Evolutionary conservation across 2,113 vertebrate genomes (phyloP).

Genomic region (Neotoma lepida): DNA sequence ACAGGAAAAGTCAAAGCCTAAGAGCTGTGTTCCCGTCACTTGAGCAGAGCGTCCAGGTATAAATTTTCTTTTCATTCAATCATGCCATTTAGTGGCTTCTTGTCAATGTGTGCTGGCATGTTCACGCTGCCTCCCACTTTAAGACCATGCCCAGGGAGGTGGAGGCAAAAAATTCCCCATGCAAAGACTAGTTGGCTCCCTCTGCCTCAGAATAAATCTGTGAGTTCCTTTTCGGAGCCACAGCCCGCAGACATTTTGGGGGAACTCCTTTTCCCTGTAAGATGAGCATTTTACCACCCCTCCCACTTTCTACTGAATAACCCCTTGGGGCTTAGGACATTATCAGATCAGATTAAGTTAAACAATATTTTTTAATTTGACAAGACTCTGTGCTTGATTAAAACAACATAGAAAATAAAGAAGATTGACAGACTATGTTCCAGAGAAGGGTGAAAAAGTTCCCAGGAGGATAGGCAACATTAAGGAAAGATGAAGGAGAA

Average conservation of each 20-base stretch:
- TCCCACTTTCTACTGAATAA: constrained; percentile 2
- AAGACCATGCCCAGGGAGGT: constrained; percentile 34
- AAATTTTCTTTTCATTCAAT: background rate
- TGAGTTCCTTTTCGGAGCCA: background rate
- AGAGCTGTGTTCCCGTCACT: background rate
- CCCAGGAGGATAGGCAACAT: background rate
- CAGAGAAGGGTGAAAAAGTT: background rate
- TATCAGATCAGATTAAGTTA: constrained; percentile 54
- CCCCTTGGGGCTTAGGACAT: background rate
- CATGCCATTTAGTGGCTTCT: constrained; percentile 56
- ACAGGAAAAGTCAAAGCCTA: background rate
- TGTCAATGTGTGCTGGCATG: background rate
- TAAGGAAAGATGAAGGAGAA: background rate
- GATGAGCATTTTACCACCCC: background rate
- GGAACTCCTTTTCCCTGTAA: constrained; percentile 18
- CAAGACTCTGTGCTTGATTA: background rate
- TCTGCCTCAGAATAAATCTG: constrained; percentile 39
- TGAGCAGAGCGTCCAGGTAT: background rate
- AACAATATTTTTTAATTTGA: constrained; percentile 16
- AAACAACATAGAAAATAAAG: constrained; percentile 19
- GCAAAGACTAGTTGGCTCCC: constrained; percentile 51
- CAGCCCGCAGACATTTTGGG: constrained; percentile 9
- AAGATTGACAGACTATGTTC: background rate
- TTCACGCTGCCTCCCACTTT: background rate
- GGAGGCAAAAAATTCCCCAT: constrained; percentile 38